These are phyloP conservation scores for Dendrolimus pini DNA, from an alignment of 2,888 invertebrate genomes.

Conservation along the genomic window DNA sequence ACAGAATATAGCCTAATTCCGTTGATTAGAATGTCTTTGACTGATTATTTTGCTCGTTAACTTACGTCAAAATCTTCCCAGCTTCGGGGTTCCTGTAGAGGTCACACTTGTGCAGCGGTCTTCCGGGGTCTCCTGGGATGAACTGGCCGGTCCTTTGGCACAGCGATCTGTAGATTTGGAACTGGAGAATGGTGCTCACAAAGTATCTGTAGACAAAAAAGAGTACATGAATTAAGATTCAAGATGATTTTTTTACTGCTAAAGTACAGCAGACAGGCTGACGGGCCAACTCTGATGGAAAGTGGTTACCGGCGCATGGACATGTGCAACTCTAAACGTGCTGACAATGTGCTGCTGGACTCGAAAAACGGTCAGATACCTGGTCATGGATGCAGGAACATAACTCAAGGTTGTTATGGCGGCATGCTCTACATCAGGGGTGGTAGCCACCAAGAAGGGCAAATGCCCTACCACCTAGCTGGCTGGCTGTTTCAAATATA, in stretches of 20 bases:
- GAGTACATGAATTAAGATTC: background rate
- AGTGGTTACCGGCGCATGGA: background rate
- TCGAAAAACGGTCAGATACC: too few species aligned
- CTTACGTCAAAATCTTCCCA: conserved; percentile 90
- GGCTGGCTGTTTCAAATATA: too few species aligned
- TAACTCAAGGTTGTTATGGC: too few species aligned
- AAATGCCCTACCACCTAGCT: too few species aligned
- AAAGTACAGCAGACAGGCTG: background rate
- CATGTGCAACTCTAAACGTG: too few species aligned
- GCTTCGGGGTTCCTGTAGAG: conserved; percentile 92
- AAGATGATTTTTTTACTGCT: too few species aligned
- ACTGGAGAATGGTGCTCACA: conserved; percentile 93
- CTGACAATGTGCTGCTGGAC: too few species aligned
- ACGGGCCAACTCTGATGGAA: background rate
- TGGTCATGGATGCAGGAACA: too few species aligned
- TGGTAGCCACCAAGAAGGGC: too few species aligned
- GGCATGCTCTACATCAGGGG: too few species aligned
- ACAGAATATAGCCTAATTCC: too few species aligned
- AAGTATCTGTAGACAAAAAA: conserved; percentile 84
- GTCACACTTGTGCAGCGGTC: conserved; percentile 93
- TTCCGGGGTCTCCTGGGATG: conserved; percentile 81
- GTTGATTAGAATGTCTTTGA: too few species aligned
- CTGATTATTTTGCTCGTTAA: conserved; percentile 15
- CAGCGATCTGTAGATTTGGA: conserved; percentile 92
- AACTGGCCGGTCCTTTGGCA: conserved; percentile 91